Evolutionary conservation across 2,888 invertebrate genomes (phyloP).

Genomic region (Eupithecia insigniata): DNA sequence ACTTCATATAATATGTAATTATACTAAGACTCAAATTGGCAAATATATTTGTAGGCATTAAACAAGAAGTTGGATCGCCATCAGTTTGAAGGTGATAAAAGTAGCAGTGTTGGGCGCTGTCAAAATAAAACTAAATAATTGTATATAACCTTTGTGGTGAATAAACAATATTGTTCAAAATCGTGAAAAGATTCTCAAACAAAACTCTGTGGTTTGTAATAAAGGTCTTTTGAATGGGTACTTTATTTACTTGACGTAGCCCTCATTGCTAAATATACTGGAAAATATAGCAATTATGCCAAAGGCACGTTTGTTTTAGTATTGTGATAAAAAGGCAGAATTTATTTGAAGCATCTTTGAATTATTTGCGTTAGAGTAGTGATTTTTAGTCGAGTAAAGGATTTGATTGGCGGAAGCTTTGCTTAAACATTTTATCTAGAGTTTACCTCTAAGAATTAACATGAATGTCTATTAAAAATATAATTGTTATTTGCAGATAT

Average conservation of each 20-base stretch:
- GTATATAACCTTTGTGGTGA: conserved; percentile 3
- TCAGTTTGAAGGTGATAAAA: conserved; percentile 57
- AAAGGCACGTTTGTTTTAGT: conserved; percentile 71
- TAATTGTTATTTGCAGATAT: conserved; percentile 30
- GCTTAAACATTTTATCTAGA: conserved; percentile 33
- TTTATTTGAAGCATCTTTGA: conserved; percentile 42
- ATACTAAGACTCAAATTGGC: conserved; percentile 70
- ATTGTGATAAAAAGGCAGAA: conserved; percentile 66
- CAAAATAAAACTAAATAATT: conserved; percentile 11
- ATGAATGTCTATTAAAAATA: conserved; percentile 31
- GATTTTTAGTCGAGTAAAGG: conserved; percentile 23
- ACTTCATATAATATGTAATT: conserved; percentile 81
- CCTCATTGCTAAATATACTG: conserved; percentile 41
- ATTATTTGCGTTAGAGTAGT: conserved; percentile 40
- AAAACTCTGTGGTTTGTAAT: background rate
- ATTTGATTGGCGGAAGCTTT: conserved; percentile 39
- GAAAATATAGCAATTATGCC: conserved; percentile 59
- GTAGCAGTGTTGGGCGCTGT: conserved; percentile 45
- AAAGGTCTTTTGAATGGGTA: conserved; percentile 1
- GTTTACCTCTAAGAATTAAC: conserved; percentile 26
- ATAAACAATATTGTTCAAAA: background rate
- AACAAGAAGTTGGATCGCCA: conserved; percentile 70
- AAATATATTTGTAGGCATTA: conserved; percentile 64
- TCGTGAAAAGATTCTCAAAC: background rate
- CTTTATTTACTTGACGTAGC: conserved; percentile 21